These are phyloP conservation scores for Ptychoptera contaminata DNA, from an alignment of 2,888 invertebrate species.

Conservation along the genomic window DNA sequence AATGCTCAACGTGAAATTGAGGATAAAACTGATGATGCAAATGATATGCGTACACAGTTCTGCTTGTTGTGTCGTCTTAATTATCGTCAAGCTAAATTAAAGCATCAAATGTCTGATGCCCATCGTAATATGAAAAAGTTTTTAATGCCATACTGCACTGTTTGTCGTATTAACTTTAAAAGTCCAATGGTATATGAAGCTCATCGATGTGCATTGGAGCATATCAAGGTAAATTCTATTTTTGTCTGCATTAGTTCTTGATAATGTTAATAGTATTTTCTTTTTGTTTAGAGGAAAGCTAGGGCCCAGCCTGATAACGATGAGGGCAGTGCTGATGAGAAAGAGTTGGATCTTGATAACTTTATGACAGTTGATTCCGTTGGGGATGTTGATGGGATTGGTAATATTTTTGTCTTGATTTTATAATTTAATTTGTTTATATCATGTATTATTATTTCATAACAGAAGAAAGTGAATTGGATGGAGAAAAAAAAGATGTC, in stretches of 20 bases:
- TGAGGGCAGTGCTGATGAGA: slow-evolving; percentile 49
- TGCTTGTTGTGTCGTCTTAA: slow-evolving; percentile 61
- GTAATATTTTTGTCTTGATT: slow-evolving; percentile 4
- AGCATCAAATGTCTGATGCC: slow-evolving; percentile 63
- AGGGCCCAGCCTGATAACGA: slow-evolving; percentile 32
- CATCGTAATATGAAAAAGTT: slow-evolving; percentile 76
- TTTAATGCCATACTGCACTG: slow-evolving; percentile 64
- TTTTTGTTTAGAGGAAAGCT: slow-evolving; percentile 37
- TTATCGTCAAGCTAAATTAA: slow-evolving; percentile 56
- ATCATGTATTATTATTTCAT: slow-evolving; percentile 4
- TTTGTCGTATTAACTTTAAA: slow-evolving; percentile 61
- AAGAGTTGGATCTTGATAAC: slow-evolving; percentile 64
- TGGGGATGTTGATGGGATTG: slow-evolving; percentile 63
- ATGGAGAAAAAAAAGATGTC: slow-evolving; percentile 38
- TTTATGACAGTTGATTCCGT: slow-evolving; percentile 82
- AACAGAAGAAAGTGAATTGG: slow-evolving; percentile 30
- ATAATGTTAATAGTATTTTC: slow-evolving; percentile 4
- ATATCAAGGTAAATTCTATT: slow-evolving; percentile 46
- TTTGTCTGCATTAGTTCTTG: slow-evolving; percentile 1
- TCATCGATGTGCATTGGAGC: slow-evolving; percentile 66
- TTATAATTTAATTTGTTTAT: not conserved
- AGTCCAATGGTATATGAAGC: slow-evolving; percentile 76
- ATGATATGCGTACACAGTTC: slow-evolving; percentile 47
- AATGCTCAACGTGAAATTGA: slow-evolving; percentile 66
- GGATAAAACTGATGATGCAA: slow-evolving; percentile 42